Base-by-base conservation (phyloP, 2,797 vertebrate species). In the Tolypeutes matacus region DNA sequence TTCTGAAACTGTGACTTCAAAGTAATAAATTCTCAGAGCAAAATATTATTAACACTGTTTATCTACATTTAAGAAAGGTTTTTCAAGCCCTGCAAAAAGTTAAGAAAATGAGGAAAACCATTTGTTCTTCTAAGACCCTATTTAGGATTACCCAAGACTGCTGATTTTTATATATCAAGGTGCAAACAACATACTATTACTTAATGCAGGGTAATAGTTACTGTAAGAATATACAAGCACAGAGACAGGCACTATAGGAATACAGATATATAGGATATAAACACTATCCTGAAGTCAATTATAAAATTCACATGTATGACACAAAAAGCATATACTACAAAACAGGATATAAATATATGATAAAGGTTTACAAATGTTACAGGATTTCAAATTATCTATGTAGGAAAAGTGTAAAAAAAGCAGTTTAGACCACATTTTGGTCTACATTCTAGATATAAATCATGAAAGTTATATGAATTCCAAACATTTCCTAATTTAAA, bases 401-500 rank as follows among this genome's bases (percentile, higher is more conserved):
- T 62, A 82, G 60, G 29, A 10, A 67, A 51, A 46, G 39, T 39
- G 39, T 39, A 39, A 39, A 39, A 39, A 70, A 49, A 60, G 70
- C 25, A 58, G 34, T 58, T 88, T 76, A 82, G 46, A 84, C 12
- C 11, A 89, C 10, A 73, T 12, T 85, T 84, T 89, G 29, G 23
- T 53, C 36, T 82, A 42, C 20, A 75, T 4, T 92, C 3, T 21
- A 93, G 6, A 4, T 20, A 85, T n/a, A 67, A 81, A 89, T 67
- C 84, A 21, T 15, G n/a, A 51, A 89, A 87, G 8, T 9, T 34
- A n/a, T 29, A 36, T 31, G 8, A 85, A 92, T 89, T 92, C 82
- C 67, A 73, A 76, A 58, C 18, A 18, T 86, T 64, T 90, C 65
- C 70, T 62, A 84, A 67, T 77, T 80, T 73, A 81, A 86, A 92